Evolutionary conservation across 2,113 vertebrate genomes (phyloP).

Genomic region (Oreochromis spilurus): DNA sequence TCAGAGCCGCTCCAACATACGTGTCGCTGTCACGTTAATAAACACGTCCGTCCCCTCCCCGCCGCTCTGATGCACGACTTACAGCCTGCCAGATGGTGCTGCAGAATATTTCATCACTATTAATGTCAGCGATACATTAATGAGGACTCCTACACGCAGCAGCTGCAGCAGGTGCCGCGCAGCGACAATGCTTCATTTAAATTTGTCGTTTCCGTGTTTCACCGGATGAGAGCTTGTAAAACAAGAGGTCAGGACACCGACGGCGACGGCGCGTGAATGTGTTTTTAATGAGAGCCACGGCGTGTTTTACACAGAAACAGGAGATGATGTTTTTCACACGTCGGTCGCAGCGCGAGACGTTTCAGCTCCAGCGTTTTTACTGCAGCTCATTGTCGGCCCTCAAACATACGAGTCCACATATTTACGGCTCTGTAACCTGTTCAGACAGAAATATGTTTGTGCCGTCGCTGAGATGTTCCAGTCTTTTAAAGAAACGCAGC

Average conservation of each 20-base stretch:
- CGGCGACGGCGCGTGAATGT: neutral
- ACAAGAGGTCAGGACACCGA: neutral
- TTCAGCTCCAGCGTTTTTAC: neutral
- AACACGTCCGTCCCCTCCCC: neutral
- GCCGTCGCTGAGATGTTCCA: neutral
- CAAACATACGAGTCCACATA: neutral
- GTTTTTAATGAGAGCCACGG: neutral
- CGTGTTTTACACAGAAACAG: neutral
- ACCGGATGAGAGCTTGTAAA: neutral
- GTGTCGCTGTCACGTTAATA: neutral
- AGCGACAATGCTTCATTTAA: neutral
- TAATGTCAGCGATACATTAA: slow-evolving; percentile 5
- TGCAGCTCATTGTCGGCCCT: neutral
- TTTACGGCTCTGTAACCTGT: neutral
- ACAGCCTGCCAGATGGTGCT: slow-evolving; percentile 24
- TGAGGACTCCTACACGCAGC: neutral
- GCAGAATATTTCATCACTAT: slow-evolving; percentile 8
- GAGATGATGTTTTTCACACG: neutral
- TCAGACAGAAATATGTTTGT: neutral
- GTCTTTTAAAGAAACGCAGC: neutral
- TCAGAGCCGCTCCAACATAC: neutral
- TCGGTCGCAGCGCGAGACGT: neutral
- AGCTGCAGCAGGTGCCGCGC: neutral
- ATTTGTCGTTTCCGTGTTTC: neutral
- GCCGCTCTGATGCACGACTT: slow-evolving; percentile 3